Evolutionary conservation across 1,140 invertebrate species (phyloP).

Genomic region (Bombus polaris): DNA sequence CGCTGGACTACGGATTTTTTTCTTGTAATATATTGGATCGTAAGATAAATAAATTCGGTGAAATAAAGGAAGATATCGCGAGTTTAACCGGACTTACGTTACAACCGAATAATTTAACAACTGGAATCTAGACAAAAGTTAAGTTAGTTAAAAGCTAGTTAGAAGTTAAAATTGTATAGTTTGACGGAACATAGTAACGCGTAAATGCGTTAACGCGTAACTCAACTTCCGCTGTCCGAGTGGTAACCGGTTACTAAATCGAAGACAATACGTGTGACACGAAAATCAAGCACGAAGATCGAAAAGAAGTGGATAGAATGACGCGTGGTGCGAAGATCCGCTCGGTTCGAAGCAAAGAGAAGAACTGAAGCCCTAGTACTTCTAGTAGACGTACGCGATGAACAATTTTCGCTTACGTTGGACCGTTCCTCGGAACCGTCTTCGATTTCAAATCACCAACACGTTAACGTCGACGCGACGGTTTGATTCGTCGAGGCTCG

Average conservation of each 20-base stretch:
- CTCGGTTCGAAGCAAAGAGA: conserved; percentile 20
- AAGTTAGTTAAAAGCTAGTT: no score
- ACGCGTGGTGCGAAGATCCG: background rate
- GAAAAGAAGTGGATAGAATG: background rate
- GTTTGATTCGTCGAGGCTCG: background rate
- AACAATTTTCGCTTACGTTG: conserved; percentile 51
- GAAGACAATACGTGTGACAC: background rate
- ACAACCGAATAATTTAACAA: no score
- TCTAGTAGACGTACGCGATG: background rate
- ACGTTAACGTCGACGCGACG: conserved; percentile 22
- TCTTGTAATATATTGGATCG: no score
- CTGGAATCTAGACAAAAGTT: no score
- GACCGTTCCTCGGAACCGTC: conserved; percentile 53
- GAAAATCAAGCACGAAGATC: background rate
- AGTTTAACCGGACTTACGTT: no score
- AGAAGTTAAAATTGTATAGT: background rate
- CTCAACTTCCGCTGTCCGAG: background rate
- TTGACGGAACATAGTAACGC: background rate
- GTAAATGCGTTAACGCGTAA: no score
- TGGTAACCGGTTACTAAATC: background rate
- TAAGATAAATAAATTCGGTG: background rate
- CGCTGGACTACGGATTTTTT: no score
- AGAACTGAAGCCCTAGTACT: conserved; percentile 45
- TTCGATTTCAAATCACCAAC: conserved; percentile 62
- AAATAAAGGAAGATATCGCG: no score